Base-by-base conservation (phyloP, 2,888 invertebrate genomes). In the Meteorus cinctellus region DNA sequence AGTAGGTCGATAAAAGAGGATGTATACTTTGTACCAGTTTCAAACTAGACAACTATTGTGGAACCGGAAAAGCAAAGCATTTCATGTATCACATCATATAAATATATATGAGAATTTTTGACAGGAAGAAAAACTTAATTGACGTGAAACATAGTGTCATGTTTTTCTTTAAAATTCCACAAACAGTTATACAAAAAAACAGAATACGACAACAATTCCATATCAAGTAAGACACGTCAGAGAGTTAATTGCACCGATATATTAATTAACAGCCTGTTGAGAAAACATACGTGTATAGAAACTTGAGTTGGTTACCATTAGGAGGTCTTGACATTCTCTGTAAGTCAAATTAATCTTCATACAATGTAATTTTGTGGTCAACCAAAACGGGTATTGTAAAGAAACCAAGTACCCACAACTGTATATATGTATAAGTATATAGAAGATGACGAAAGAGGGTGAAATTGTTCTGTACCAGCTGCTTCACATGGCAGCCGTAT, bases 401-500 rank as follows among this genome's bases (percentile, higher is more conserved):
- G 10, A 16, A 19, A 55, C 19, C 19, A 55, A 19, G 55, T 5
- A 55, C 55, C 2, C 4, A 19, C 55, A 55, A 55, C 55, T 55
- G 55, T 55, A 55, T 55, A 48, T 16, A 19, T 24, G n/a, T 48
- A 48, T 16, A 48, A 48, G n/a, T 48, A 48, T n/a, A 48, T n/a
- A 48, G 19, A 19, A 55, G 10, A 55, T 24, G 55, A 19, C 24
- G n/a, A 55, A 19, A 5, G 55, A 55, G 55, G 55, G 55, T 55
- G 55, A 55, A 24, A 71, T 71, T 45, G 67, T 41, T 76, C 67
- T 68, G 71, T 45, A 31, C 62, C 62, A 65, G 59, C 76, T 66
- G 76, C 71, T 66, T 36, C 62, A 76, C 19, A 16, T 55, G 68
- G 68, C 65, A 65, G 51, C 68, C 72, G 48, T 69, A 72, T 76